phyloP scores from a whole-genome alignment of 2,113 vertebrate genomes.

The Eupsittula cactorum region DNA sequence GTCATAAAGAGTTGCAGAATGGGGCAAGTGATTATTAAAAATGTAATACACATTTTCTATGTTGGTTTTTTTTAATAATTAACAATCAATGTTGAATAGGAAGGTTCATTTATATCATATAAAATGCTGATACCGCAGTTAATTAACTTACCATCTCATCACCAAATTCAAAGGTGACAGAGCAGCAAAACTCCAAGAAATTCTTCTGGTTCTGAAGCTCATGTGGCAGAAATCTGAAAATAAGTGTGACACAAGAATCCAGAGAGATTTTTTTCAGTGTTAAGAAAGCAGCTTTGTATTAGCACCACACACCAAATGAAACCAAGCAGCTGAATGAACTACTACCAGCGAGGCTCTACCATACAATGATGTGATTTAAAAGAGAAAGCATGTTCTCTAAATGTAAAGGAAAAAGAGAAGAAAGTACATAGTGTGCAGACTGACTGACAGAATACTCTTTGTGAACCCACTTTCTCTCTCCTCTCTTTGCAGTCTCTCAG shows the following conservation, averaged over 20 bases:
- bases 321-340: background rate
- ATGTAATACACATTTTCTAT: background rate
- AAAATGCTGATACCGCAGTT: background rate
- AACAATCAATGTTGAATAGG: background rate
- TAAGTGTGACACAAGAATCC: background rate
- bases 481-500: background rate
- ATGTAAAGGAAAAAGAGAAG: background rate
- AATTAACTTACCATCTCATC: background rate
- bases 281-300: background rate
- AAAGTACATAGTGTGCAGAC: background rate
- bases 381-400: background rate
- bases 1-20: background rate
- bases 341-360: background rate
- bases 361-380: background rate
- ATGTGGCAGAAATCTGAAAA: background rate
- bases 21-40: background rate
- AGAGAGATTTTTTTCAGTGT: background rate
- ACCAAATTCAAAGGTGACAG: background rate
- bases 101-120: background rate
- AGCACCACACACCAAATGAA: background rate
- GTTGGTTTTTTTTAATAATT: background rate
- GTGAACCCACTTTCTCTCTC: background rate
- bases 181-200: background rate
- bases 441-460: background rate
- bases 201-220: background rate